These are phyloP conservation scores for Ctenodactylus gundi DNA, from an alignment of 2,113 vertebrate species.

Conservation along the genomic window DNA sequence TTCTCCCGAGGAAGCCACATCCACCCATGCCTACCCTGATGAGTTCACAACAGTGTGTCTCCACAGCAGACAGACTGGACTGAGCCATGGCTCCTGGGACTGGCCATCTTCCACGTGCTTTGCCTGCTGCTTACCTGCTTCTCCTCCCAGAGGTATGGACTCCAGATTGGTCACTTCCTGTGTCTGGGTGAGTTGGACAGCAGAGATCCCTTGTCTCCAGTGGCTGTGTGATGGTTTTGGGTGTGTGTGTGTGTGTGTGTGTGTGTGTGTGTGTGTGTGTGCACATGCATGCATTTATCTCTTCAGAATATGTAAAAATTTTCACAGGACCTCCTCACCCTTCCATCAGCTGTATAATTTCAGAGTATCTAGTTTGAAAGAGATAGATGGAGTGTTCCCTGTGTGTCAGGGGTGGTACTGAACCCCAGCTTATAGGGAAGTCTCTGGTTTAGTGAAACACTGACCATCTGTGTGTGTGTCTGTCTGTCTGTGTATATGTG, in stretches of 20 bases:
- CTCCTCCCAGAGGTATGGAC: conserved; percentile 87
- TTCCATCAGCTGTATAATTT: rapidly evolving
- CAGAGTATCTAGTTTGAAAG: not conserved
- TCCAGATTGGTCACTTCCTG: conserved; percentile 93
- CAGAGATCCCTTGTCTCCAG: rapidly evolving
- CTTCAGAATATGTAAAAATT: no score
- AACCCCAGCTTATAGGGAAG: not conserved
- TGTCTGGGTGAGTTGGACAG: conserved; percentile 88
- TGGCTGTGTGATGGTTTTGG: rapidly evolving
- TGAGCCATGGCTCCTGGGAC: conserved; percentile 92
- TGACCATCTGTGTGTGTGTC: no score
- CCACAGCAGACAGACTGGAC: conserved; percentile 92
- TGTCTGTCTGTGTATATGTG: not conserved
- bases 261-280: not conserved
- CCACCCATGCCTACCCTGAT: rapidly evolving
- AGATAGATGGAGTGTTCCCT: rapidly evolving
- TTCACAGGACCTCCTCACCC: not conserved
- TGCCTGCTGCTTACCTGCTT: conserved; percentile 89
- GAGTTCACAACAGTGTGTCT: rapidly evolving
- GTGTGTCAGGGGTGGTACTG: not conserved
- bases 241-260: not conserved
- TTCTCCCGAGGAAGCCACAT: not conserved
- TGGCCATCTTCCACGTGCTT: conserved; percentile 88
- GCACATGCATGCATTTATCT: not conserved
- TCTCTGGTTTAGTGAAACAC: not conserved